Evolutionary conservation across 2,888 invertebrate species (phyloP).

Genomic region (Idaea aversata): DNA sequence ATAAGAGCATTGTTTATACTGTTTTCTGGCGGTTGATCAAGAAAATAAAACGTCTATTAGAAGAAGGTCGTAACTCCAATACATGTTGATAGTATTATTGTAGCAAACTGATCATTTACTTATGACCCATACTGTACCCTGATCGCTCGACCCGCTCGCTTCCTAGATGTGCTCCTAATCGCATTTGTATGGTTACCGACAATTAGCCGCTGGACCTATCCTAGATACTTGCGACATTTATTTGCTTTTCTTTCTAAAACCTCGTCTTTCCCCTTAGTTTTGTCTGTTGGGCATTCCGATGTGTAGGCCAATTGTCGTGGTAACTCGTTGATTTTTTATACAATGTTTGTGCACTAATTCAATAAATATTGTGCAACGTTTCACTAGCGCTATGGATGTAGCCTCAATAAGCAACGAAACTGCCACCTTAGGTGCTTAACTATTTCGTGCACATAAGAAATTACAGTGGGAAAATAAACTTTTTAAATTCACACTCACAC

Average conservation of each 20-base stretch:
- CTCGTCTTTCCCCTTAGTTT: background rate
- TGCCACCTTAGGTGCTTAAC: background rate
- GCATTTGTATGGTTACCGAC: constrained; percentile 61
- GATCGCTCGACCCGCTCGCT: constrained; percentile 5
- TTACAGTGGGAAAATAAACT: too few relatives aligned
- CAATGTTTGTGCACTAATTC: background rate
- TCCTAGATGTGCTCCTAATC: constrained; percentile 40
- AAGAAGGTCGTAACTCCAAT: too few relatives aligned
- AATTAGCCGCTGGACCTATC: constrained; percentile 46
- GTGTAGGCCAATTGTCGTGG: background rate
- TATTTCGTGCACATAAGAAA: background rate
- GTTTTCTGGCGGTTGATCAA: too few relatives aligned
- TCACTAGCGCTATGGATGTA: background rate
- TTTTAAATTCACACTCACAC: too few relatives aligned
- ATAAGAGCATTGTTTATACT: too few relatives aligned
- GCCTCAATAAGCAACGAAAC: too few relatives aligned
- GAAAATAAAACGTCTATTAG: too few relatives aligned
- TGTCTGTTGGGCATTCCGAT: background rate
- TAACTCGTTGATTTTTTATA: background rate
- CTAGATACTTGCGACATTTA: background rate
- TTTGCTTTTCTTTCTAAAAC: background rate
- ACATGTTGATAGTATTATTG: too few relatives aligned
- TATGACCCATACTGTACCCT: too few relatives aligned
- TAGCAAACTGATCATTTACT: too few relatives aligned
- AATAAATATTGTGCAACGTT: background rate